Percentiles rank a stretch among this genome's conserved stretches.
phyloP scores from a whole-genome alignment of 2,888 invertebrate genomes.

The Cistogaster globosa region DNA sequence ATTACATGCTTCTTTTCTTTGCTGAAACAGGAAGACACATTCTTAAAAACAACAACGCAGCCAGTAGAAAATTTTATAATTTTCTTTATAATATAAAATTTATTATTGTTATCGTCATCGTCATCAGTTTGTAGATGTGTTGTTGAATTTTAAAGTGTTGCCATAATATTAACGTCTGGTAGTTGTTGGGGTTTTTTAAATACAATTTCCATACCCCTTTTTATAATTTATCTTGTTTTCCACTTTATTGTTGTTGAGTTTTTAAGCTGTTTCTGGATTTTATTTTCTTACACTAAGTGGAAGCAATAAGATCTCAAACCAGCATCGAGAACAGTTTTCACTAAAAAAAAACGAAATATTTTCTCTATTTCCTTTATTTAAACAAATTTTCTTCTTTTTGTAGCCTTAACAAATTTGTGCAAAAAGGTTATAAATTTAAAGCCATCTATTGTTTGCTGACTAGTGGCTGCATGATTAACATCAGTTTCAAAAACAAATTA shows the following conservation, averaged over 20 bases:
- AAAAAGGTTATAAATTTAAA: constrained; percentile 48
- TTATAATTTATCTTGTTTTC: too few species aligned
- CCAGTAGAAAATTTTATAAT: neutral
- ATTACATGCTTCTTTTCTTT: constrained; percentile 3
- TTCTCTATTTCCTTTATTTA: neutral
- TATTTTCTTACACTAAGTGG: neutral
- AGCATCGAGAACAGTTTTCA: neutral
- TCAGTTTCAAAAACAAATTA: constrained; percentile 56
- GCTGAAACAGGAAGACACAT: neutral
- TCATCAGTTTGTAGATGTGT: constrained; percentile 42
- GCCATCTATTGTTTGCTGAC: constrained; percentile 17
- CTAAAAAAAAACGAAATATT: neutral
- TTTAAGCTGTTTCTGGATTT: too few species aligned
- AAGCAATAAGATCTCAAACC: neutral
- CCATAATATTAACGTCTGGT: constrained; percentile 7
- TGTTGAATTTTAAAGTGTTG: constrained; percentile 40
- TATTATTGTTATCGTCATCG: constrained; percentile 17
- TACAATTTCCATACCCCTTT: too few species aligned
- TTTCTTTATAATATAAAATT: constrained; percentile 14
- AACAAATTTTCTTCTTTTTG: constrained; percentile 18
- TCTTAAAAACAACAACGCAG: constrained; percentile 12
- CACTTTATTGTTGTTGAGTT: too few species aligned
- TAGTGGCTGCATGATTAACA: constrained; percentile 55
- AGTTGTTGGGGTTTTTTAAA: too few species aligned
- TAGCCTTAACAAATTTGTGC: constrained; percentile 48